These are phyloP conservation scores for Falco berigora DNA, from an alignment of 2,797 vertebrate species.

Conservation along the genomic window DNA sequence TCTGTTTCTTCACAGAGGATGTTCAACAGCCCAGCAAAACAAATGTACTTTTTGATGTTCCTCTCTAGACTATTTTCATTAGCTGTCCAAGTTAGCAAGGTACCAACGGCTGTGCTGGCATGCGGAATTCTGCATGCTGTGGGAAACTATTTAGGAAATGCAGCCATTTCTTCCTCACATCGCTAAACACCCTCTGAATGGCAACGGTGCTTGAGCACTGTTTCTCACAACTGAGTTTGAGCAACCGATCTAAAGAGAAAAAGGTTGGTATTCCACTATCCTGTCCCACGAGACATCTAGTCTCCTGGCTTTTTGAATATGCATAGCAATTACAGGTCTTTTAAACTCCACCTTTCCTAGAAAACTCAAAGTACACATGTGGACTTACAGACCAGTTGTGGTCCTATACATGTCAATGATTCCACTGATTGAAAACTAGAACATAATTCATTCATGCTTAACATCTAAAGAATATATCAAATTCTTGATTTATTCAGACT, in stretches of 20 bases:
- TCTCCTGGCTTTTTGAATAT: neutral
- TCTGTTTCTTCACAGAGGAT: neutral
- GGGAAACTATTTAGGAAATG: neutral
- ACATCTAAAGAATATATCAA: neutral
- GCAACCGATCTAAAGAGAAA: neutral
- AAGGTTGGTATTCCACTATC: neutral
- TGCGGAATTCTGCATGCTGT: neutral
- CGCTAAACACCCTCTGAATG: neutral
- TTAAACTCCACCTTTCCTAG: neutral
- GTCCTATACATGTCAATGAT: neutral
- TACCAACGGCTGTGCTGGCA: neutral
- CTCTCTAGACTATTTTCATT: neutral
- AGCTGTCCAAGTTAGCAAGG: neutral
- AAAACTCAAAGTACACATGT: neutral
- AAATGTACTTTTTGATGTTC: neutral
- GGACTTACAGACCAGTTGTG: neutral
- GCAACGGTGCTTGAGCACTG: neutral
- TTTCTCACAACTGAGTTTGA: neutral
- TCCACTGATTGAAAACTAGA: neutral
- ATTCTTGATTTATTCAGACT: neutral
- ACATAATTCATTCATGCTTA: neutral
- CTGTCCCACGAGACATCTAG: neutral
- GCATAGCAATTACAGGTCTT: neutral
- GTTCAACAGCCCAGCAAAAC: neutral
- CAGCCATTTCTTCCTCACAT: neutral